These are phyloP conservation scores for Papilio protenor DNA, from an alignment of 2,888 invertebrate genomes.

Conservation along the genomic window DNA sequence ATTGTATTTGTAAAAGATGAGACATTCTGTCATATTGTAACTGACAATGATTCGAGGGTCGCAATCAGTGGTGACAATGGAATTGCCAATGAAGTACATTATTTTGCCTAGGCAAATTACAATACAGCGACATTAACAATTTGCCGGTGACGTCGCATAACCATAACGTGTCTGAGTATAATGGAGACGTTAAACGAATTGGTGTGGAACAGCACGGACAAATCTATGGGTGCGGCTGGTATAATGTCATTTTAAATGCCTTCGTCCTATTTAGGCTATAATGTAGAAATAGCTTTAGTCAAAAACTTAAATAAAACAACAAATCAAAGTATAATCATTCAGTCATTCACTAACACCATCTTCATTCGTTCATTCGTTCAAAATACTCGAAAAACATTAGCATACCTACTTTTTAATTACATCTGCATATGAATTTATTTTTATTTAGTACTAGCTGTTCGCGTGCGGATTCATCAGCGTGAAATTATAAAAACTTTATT, in stretches of 20 bases:
- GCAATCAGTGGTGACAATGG: too few relatives aligned
- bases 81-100: too few relatives aligned
- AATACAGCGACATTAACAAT: not conserved
- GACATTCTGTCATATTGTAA: not conserved
- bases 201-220: not conserved
- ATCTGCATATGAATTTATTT: too few relatives aligned
- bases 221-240: not conserved
- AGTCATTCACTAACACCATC: not conserved
- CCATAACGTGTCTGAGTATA: not conserved
- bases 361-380: not conserved
- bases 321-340: not conserved
- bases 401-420: not conserved
- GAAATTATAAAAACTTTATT: too few relatives aligned
- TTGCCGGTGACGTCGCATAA: not conserved
- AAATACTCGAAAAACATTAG: not conserved
- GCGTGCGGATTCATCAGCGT: too few relatives aligned
- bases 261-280: not conserved
- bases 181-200: constrained; percentile 23
- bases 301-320: not conserved
- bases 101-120: not conserved
- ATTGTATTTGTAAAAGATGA: too few relatives aligned
- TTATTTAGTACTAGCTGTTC: too few relatives aligned
- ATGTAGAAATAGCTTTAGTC: not conserved
- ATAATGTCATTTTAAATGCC: not conserved
- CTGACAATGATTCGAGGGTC: too few relatives aligned